Evolutionary conservation across 1,140 invertebrate species (phyloP).

Genomic region (Brachionus paranguensis): DNA sequence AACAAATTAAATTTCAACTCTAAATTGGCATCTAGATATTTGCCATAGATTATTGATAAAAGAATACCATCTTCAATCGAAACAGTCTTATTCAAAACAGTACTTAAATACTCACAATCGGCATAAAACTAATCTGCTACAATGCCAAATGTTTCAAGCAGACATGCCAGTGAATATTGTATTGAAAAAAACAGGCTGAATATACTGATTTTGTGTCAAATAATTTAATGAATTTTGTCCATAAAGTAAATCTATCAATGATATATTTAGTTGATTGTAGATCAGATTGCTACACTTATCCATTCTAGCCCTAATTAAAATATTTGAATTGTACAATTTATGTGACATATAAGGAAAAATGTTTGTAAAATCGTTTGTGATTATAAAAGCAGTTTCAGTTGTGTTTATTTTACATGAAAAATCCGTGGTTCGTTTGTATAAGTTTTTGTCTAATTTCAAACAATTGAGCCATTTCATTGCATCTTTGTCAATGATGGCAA

Average conservation of each 20-base stretch:
- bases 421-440: background rate
- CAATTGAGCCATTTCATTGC: background rate
- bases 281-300: background rate
- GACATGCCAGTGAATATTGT: background rate
- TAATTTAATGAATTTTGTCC: background rate
- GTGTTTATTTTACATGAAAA: background rate
- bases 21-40: background rate
- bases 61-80: background rate
- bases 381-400: background rate
- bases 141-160: background rate
- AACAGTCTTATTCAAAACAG: background rate
- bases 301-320: background rate
- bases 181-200: background rate
- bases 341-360: background rate
- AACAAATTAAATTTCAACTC: background rate
- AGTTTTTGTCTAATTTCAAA: background rate
- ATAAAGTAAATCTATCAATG: background rate
- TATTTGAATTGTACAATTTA: background rate
- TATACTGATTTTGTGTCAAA: background rate
- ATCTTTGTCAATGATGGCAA: background rate
- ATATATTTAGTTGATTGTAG: background rate
- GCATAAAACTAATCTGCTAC: background rate
- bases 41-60: background rate
- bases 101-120: background rate
- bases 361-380: background rate